These are phyloP conservation scores for Hemicordylus capensis DNA, from an alignment of 2,113 vertebrate species.

Conservation along the genomic window DNA sequence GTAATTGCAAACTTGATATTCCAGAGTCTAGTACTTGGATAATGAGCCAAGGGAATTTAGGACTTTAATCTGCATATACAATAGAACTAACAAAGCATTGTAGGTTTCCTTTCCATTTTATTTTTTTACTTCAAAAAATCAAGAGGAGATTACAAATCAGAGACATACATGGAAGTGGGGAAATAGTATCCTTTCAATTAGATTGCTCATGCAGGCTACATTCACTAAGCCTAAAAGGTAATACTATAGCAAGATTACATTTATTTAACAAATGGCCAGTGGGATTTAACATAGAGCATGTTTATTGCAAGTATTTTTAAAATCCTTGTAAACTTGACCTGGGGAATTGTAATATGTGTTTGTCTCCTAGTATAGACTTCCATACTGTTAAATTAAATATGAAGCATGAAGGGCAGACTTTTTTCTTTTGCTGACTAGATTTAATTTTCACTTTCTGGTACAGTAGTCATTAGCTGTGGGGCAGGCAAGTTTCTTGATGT, in stretches of 20 bases:
- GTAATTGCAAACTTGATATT: slow-evolving; percentile 55
- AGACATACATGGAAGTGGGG: slow-evolving; percentile 40
- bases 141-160: slow-evolving; percentile 52
- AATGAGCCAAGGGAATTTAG: slow-evolving; percentile 61
- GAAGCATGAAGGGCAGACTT: fast-evolving
- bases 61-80: slow-evolving; percentile 58
- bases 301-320: slow-evolving; percentile 24
- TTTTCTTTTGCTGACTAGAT: neutral
- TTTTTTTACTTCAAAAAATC: slow-evolving; percentile 28
- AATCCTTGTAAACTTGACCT: neutral
- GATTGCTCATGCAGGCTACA: slow-evolving; percentile 54
- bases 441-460: neutral
- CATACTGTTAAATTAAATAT: neutral
- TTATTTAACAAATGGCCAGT: slow-evolving; percentile 32
- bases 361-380: neutral
- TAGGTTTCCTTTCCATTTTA: slow-evolving; percentile 32
- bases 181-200: slow-evolving; percentile 64
- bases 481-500: neutral
- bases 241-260: slow-evolving; percentile 39
- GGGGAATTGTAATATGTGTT: neutral
- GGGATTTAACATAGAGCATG: slow-evolving; percentile 27
- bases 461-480: neutral
- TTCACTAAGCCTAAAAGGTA: slow-evolving; percentile 49
- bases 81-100: slow-evolving; percentile 39
- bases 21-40: slow-evolving; percentile 52